phyloP scores from a whole-genome alignment of 2,113 vertebrate species.

The Isurus oxyrinchus region DNA sequence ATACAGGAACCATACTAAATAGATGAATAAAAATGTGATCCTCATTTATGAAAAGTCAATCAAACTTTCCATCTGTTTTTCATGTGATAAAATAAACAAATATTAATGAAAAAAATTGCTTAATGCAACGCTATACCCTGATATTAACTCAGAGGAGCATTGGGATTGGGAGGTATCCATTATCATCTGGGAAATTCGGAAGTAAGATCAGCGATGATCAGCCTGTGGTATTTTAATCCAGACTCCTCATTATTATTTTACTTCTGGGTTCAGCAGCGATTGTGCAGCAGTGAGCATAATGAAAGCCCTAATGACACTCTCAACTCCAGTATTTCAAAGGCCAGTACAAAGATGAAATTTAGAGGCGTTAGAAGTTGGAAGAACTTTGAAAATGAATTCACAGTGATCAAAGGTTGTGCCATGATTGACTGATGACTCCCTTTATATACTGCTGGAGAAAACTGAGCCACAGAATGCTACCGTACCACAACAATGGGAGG shows the following conservation, averaged over 20 bases:
- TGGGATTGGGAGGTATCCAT: not conserved
- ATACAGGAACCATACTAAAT: not conserved
- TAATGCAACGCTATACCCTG: no score
- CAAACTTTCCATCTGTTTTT: conserved; percentile 11
- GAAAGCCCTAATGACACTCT: not conserved
- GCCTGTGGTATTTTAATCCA: not conserved
- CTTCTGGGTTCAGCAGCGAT: not conserved
- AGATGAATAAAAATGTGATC: not conserved
- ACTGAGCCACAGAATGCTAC: not conserved
- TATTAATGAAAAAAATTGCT: conserved; percentile 1
- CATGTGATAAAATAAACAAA: not conserved
- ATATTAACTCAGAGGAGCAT: not conserved
- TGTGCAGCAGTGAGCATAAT: not conserved
- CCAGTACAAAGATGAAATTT: not conserved
- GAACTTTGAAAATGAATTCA: not conserved
- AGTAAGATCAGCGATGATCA: not conserved
- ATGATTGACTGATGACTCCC: not conserved
- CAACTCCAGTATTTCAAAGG: not conserved
- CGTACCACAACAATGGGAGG: not conserved
- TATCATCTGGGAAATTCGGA: not conserved
- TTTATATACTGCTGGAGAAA: not conserved
- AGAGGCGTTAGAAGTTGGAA: not conserved
- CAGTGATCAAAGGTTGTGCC: not conserved
- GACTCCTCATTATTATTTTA: not conserved
- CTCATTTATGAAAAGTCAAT: not conserved